Conservation (phyloP, 2,888 invertebrate species). For the Blastobasis lacticolella region DNA sequence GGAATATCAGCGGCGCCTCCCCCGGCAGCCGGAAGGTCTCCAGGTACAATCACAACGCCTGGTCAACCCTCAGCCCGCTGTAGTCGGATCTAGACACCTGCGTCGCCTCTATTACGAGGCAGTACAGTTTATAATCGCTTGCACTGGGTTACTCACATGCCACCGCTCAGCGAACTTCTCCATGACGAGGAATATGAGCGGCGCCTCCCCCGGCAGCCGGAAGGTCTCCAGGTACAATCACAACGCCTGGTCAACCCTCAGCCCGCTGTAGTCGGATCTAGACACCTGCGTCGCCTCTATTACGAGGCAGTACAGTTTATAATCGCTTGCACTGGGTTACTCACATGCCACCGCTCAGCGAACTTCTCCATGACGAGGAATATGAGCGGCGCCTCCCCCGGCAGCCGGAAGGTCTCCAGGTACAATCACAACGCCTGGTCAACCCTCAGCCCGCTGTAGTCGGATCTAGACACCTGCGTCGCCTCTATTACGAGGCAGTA, state of each 20-base stretch:
- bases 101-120: no score
- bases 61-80: constrained; percentile 90
- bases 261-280: constrained; percentile 93
- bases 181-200: constrained; percentile 94
- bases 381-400: constrained; percentile 98
- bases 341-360: constrained; percentile 96
- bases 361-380: constrained; percentile 96
- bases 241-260: constrained; percentile 94
- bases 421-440: constrained; percentile 96
- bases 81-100: constrained; percentile 97
- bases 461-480: no score
- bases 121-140: no score
- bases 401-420: constrained; percentile 96
- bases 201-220: constrained; percentile 97
- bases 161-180: constrained; percentile 98
- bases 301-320: no score
- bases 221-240: constrained; percentile 96
- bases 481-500: no score
- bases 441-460: constrained; percentile 90
- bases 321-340: no score
- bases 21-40: constrained; percentile 98
- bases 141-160: constrained; percentile 95
- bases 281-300: no score
- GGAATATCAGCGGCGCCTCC: constrained; percentile 96
- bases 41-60: constrained; percentile 93